These are phyloP conservation scores for Drosophila oshimai DNA, from an alignment of 1,140 invertebrate species.

Conservation along the genomic window DNA sequence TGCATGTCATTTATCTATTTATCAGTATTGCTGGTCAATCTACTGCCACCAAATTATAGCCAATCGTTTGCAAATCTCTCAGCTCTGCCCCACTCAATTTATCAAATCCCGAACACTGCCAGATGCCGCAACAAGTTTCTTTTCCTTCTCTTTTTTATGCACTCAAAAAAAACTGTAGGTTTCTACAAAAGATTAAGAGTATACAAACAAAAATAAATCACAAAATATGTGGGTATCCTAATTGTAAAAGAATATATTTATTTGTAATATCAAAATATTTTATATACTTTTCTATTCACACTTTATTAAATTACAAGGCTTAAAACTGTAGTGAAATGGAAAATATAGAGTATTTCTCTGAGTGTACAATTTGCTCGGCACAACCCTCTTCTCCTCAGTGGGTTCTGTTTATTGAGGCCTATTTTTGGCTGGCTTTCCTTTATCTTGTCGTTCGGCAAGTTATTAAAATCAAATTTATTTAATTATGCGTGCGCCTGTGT, in stretches of 20 bases:
- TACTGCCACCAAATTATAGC: conserved; percentile 13
- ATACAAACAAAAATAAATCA: no score
- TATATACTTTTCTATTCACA: no score
- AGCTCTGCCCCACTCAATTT: conserved; percentile 1
- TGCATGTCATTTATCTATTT: neutral
- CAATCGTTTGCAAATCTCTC: conserved; percentile 19
- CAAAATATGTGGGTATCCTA: no score
- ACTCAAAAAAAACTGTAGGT: no score
- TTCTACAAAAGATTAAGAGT: no score
- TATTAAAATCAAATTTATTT: conserved; percentile 74
- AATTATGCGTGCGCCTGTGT: conserved; percentile 51
- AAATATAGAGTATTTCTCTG: neutral
- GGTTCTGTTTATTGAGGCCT: conserved; percentile 24
- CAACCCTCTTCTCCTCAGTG: neutral
- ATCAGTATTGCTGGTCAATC: no score
- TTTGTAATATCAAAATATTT: neutral
- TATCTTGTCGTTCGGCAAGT: conserved; percentile 32
- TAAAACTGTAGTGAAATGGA: no score
- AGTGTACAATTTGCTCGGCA: neutral
- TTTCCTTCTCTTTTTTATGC: neutral
- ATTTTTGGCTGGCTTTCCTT: conserved; percentile 3
- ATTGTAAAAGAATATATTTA: no score
- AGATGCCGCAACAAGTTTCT: conserved; percentile 14
- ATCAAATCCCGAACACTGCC: neutral
- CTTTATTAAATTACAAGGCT: no score